A percentile compares a stretch with the other conserved stretches of the same genome.
Conservation (phyloP, 2,888 invertebrate genomes). For the Stenichneumon culpator region DNA sequence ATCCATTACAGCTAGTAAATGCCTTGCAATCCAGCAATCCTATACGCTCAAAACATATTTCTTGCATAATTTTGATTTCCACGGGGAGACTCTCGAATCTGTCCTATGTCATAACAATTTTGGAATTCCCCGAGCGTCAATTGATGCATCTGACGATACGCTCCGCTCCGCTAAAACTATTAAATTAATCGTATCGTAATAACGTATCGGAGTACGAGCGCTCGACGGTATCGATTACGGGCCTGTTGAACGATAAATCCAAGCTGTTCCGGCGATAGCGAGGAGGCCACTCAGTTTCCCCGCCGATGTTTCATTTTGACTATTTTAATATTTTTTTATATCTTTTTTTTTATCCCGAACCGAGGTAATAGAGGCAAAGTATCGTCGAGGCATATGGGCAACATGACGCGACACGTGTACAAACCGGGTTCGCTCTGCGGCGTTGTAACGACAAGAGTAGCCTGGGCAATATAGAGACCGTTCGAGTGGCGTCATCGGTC, state of each 20-base stretch:
- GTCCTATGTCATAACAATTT: neutral
- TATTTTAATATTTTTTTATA: neutral
- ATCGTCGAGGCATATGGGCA: constrained; percentile 37
- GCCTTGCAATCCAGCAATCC: too few relatives aligned
- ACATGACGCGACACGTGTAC: constrained; percentile 61
- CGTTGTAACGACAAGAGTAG: constrained; percentile 52
- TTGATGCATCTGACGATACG: constrained; percentile 18
- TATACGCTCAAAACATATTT: neutral
- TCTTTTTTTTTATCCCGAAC: neutral
- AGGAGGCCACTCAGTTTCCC: neutral
- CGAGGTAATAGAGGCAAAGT: constrained; percentile 48
- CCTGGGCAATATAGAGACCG: constrained; percentile 22
- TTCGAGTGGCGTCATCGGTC: constrained; percentile 66
- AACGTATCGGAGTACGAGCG: neutral
- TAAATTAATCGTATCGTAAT: constrained; percentile 72
- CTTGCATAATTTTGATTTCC: neutral
- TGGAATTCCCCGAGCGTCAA: neutral
- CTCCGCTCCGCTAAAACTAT: constrained; percentile 75
- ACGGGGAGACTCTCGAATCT: neutral
- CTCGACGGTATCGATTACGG: too few relatives aligned
- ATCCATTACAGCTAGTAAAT: neutral
- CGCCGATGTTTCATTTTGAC: constrained; percentile 46
- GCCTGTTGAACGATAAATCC: too few relatives aligned
- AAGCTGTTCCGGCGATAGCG: neutral
- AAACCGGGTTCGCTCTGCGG: constrained; percentile 55